Percentiles rank a stretch among this genome's conserved stretches.
Evolutionary conservation across 1,140 invertebrate species (phyloP).

Genomic region (Heliconius hewitsoni): DNA sequence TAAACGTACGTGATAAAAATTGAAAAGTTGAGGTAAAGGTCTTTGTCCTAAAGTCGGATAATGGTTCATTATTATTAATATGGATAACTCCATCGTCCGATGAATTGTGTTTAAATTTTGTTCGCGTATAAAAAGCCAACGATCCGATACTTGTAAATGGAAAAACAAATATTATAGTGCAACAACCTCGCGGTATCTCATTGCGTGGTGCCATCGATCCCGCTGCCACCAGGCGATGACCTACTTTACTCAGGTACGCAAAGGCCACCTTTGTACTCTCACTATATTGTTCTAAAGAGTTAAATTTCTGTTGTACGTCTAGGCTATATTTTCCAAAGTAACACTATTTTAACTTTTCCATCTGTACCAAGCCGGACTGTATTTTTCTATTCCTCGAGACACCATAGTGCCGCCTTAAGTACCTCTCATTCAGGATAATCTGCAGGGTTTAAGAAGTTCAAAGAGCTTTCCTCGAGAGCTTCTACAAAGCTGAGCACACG

Average conservation of each 20-base stretch:
- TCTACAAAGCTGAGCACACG: conserved; percentile 22
- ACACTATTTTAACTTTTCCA: neutral
- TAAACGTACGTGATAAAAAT: conserved; percentile 27
- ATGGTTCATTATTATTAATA: conserved; percentile 36
- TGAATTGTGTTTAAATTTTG: conserved; percentile 35
- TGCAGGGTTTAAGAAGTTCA: conserved; percentile 22
- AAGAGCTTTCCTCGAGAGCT: conserved; percentile 21
- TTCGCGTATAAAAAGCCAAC: conserved; percentile 34
- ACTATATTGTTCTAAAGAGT: neutral
- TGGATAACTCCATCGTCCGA: neutral
- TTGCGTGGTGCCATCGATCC: conserved; percentile 39
- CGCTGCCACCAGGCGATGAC: conserved; percentile 37
- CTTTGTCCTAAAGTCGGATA: conserved; percentile 26
- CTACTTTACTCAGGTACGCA: conserved; percentile 34
- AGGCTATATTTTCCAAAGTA: neutral
- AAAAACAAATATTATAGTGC: conserved; percentile 39
- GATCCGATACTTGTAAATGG: conserved; percentile 32
- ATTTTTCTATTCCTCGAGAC: conserved; percentile 10
- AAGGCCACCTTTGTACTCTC: conserved; percentile 8
- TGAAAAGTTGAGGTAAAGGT: conserved; percentile 28
- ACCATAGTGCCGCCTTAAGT: neutral
- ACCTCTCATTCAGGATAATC: conserved; percentile 31
- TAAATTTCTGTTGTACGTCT: neutral
- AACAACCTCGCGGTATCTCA: conserved; percentile 40
- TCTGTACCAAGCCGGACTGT: neutral